A percentile compares a stretch with the other conserved stretches of the same genome.
Conservation (phyloP, 2,797 vertebrate genomes). For the Stomatorhinus walkeri region DNA sequence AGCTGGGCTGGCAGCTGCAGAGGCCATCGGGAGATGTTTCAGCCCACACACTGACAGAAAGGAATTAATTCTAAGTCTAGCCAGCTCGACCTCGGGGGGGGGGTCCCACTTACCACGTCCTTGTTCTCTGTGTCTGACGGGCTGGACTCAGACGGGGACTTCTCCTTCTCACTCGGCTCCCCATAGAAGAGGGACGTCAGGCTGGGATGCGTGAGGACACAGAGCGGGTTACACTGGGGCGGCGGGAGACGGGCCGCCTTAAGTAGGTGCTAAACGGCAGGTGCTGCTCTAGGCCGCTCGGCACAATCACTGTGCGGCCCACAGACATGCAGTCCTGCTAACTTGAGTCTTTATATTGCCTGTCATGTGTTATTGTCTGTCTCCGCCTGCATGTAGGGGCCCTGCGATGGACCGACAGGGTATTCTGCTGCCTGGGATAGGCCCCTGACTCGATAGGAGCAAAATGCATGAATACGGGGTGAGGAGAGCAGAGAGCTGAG, state of each 20-base stretch:
- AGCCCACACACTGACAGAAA: conserved; percentile 30
- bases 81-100: conserved; percentile 37
- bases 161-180: conserved; percentile 92
- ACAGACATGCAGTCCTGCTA: background rate
- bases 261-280: background rate
- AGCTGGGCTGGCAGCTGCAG: conserved; percentile 41
- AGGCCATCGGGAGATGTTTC: conserved; percentile 41
- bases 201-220: conserved; percentile 47
- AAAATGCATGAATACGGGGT: background rate
- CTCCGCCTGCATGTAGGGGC: background rate
- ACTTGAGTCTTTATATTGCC: background rate
- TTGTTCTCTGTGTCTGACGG: conserved; percentile 78
- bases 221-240: background rate
- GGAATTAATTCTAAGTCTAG: conserved; percentile 53
- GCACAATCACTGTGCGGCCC: background rate
- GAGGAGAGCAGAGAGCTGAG: background rate
- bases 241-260: background rate
- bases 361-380: background rate
- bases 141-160: conserved; percentile 83
- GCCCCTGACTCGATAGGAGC: background rate
- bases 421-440: background rate
- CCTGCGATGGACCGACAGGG: background rate
- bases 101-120: conserved; percentile 67
- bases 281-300: background rate
- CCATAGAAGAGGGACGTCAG: conserved; percentile 91